Evolutionary conservation across 2,888 invertebrate species (phyloP).

Genomic region (Latrodectus hesperus): DNA sequence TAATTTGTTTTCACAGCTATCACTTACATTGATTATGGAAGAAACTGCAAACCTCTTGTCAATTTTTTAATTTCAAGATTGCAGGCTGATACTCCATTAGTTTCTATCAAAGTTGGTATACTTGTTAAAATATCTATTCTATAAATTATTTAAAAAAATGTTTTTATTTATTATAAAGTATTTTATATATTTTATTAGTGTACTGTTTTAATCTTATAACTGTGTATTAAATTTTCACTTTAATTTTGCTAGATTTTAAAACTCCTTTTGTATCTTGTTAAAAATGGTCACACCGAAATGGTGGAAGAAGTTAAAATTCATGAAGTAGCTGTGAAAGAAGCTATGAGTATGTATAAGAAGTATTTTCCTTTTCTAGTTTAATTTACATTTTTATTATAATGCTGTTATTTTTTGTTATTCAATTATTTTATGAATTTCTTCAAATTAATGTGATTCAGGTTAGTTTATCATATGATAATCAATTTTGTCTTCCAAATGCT

Average conservation of each 20-base stretch:
- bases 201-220: background rate
- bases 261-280: constrained; percentile 51
- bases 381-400: no score
- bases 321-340: constrained; percentile 55
- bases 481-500: no score
- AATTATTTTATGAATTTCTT: background rate
- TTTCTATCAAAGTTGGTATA: constrained; percentile 34
- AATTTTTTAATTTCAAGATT: constrained; percentile 45
- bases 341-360: constrained; percentile 19
- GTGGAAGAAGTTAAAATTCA: constrained; percentile 49
- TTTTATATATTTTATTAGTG: background rate
- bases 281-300: constrained; percentile 54
- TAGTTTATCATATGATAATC: no score
- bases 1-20: constrained; percentile 24
- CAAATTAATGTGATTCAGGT: no score
- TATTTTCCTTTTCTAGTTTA: background rate
- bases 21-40: constrained; percentile 60
- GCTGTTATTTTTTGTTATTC: background rate
- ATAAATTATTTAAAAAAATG: background rate
- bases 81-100: constrained; percentile 34
- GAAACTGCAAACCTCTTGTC: constrained; percentile 37
- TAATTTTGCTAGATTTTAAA: constrained; percentile 40
- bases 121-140: background rate
- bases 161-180: no score
- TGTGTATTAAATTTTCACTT: background rate